Evolutionary conservation across 2,888 invertebrate species (phyloP).

Genomic region (Pristionchus mayeri): DNA sequence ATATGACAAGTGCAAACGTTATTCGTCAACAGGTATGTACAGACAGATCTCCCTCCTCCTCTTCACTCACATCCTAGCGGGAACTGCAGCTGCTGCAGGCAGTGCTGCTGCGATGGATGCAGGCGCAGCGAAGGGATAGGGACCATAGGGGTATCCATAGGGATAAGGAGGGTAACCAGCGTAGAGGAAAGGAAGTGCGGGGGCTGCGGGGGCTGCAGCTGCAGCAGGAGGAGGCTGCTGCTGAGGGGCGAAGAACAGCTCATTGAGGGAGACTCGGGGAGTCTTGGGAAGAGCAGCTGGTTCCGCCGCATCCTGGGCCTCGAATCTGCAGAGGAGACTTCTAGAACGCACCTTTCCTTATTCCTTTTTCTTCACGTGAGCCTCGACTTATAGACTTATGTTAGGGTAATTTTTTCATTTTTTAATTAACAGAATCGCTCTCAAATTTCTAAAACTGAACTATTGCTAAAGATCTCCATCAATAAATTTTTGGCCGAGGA

Average conservation of each 20-base stretch:
- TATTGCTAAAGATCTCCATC: no score
- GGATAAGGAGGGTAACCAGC: conserved; percentile 17
- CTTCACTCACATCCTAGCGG: neutral
- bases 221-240: neutral
- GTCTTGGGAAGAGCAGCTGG: conserved; percentile 40
- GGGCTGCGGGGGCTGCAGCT: conserved; percentile 34
- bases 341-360: neutral
- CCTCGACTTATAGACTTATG: no score
- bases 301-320: conserved; percentile 46
- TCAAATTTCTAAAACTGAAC: no score
- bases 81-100: neutral
- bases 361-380: no score
- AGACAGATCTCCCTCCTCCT: neutral
- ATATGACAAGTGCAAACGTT: conserved; percentile 1
- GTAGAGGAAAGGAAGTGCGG: conserved; percentile 9
- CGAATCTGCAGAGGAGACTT: conserved; percentile 28
- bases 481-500: no score
- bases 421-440: neutral
- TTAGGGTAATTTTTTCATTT: no score
- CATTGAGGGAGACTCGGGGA: conserved; percentile 47
- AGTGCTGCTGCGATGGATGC: conserved; percentile 3
- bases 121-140: neutral
- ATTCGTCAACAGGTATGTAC: conserved; percentile 16
- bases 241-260: conserved; percentile 40
- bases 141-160: neutral